Evolutionary conservation across 23 tunicate species (phyloP).

Genomic region (Halocynthia aurantium): DNA sequence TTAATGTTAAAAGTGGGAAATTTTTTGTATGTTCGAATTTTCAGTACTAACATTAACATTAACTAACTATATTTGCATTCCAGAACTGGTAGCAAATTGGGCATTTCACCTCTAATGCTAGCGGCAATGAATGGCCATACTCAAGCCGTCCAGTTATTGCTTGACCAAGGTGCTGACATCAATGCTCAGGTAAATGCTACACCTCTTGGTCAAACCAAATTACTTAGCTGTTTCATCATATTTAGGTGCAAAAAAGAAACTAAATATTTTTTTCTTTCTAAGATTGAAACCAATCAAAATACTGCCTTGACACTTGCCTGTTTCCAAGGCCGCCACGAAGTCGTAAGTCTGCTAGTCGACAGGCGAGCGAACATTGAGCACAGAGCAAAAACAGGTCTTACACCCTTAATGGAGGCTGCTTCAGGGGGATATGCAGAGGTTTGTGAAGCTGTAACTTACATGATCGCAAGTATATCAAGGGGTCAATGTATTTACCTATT

Average conservation of each 20-base stretch:
- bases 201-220: background rate
- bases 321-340: conserved; percentile 99
- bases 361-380: conserved; percentile 98
- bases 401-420: conserved; percentile 99
- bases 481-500: background rate
- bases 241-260: background rate
- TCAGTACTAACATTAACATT: too few species aligned
- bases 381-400: conserved; percentile 97
- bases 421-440: conserved; percentile 99
- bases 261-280: conserved; percentile 5
- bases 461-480: background rate
- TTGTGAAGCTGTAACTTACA: background rate
- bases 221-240: background rate
- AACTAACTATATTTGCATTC: background rate
- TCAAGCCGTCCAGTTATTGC: conserved; percentile 73
- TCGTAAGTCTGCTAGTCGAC: conserved; percentile 87
- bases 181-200: conserved; percentile 73
- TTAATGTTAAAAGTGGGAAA: background rate
- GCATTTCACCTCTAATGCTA: conserved; percentile 97
- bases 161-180: conserved; percentile 98
- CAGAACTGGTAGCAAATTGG: conserved; percentile 98
- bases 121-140: conserved; percentile 99
- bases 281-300: conserved; percentile 98
- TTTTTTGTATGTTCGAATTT: too few species aligned
- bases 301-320: conserved; percentile 98